Conservation (phyloP, 2,888 invertebrate species). For the Pherbina coryleti region DNA sequence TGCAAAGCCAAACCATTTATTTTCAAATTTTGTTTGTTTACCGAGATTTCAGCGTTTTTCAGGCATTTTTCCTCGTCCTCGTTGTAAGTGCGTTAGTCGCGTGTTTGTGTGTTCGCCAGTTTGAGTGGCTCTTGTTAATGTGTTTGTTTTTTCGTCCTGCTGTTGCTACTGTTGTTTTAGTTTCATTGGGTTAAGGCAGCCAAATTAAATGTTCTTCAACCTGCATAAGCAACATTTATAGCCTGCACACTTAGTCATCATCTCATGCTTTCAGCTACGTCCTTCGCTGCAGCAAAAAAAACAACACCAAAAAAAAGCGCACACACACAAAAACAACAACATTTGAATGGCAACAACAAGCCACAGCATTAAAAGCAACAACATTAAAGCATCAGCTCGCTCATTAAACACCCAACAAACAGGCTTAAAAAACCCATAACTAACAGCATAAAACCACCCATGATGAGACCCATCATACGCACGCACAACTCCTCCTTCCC, state of each 20-base stretch:
- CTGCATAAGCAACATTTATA: constrained; percentile 17
- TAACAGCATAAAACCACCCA: constrained; percentile 16
- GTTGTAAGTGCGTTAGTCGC: no score
- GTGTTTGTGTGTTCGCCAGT: no score
- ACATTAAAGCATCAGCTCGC: constrained; percentile 22
- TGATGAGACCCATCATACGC: neutral
- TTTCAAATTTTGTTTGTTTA: constrained; percentile 33
- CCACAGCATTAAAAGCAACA: neutral
- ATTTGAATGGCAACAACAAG: constrained; percentile 1
- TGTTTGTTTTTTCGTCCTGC: constrained; percentile 28
- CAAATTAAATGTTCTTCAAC: constrained; percentile 25
- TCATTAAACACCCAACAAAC: constrained; percentile 31
- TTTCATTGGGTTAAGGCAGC: constrained; percentile 47
- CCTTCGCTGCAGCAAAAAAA: neutral
- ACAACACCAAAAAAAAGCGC: neutral
- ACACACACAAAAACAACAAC: neutral
- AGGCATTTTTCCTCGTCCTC: no score
- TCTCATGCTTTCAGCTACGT: neutral
- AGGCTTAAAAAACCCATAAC: constrained; percentile 32
- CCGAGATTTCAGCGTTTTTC: constrained; percentile 22
- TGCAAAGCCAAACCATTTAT: constrained; percentile 28
- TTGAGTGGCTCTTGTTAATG: neutral
- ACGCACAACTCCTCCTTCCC: neutral
- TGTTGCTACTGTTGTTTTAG: constrained; percentile 21
- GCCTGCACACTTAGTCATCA: neutral